Evolutionary conservation across 2,797 vertebrate species (phyloP), one percentile per base, ranked within the genome.

Genomic region (Acanthurus lineatus): DNA sequence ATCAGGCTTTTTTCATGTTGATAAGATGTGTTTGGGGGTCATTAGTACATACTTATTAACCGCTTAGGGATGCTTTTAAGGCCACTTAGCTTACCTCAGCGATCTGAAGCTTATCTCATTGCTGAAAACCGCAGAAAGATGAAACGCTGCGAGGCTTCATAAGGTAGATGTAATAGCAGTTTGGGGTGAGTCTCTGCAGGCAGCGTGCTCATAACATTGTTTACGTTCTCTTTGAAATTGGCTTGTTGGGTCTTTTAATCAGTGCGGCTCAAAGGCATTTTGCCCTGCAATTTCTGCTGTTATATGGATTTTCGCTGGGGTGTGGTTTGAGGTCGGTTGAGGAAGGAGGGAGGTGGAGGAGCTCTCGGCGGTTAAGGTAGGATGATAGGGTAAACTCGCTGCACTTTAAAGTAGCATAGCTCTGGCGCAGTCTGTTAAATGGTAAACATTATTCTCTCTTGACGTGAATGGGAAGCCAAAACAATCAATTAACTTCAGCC

Each of bases 31-130:
- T 92, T 91, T 86, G 83, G 88, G 87, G 84, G 83, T 92, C 88
- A 91, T 94, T 93, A 94, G 93, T 82, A 87, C 86, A 75, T 91
- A 89, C 94, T 94, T 92, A 93, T 93, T 93, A 94, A 90, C 82
- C 69, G 66, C 86, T 91, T 89, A 86, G 83, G 68, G 86, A 84
- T 82, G 91, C 91, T 91, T 94, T 92, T 91, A 90, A 87, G 85
- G 76, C 85, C 84, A 86, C 88, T 92, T 90, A 93, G 89, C 91
- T 88, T 87, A 89, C 89, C 87, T 92, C 91, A 89, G 87, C 82
- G 38, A 82, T 88, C 89, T 79, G 59, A 22, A 81, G 89, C 89
- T 88, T 93, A 92, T 91, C 89, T 93, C 81, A 66, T 32, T 22
- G 81, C 77, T 88, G 73, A 83, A 87, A 91, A 86, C 85, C 82